Evolutionary conservation across 2,888 invertebrate genomes (phyloP).

Genomic region (Eulithis testata): DNA sequence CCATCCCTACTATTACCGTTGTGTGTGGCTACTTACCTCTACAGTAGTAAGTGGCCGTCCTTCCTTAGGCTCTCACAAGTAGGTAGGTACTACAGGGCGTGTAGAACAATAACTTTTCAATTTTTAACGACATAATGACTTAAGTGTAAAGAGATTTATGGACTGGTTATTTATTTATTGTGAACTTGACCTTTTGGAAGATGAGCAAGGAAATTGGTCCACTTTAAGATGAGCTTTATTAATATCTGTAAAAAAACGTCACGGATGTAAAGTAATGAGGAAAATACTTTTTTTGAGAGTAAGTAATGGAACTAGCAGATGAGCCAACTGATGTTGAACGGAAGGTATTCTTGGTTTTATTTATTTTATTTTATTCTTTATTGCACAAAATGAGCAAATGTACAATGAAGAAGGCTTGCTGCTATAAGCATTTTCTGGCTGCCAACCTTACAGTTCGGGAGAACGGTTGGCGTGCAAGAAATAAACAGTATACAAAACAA

Average conservation of each 20-base stretch:
- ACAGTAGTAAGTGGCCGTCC: constrained; percentile 40
- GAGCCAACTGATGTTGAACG: too few relatives aligned
- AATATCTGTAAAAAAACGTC: not conserved
- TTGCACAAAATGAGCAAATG: too few relatives aligned
- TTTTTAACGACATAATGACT: constrained; percentile 36
- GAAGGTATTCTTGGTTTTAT: too few relatives aligned
- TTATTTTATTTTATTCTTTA: too few relatives aligned
- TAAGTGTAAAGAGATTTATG: constrained; percentile 33
- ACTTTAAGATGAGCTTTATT: constrained; percentile 8
- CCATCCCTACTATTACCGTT: constrained; percentile 24
- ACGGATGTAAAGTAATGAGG: too few relatives aligned
- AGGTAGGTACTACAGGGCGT: constrained; percentile 25
- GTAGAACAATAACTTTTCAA: constrained; percentile 33
- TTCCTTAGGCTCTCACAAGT: constrained; percentile 45
- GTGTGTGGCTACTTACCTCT: constrained; percentile 18
- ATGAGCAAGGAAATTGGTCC: constrained; percentile 32
- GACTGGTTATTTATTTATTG: constrained; percentile 27
- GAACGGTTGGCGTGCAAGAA: too few relatives aligned
- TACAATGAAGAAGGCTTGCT: too few relatives aligned
- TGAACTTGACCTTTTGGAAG: constrained; percentile 29
- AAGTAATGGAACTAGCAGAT: too few relatives aligned
- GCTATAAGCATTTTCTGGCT: too few relatives aligned
- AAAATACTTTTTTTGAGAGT: too few relatives aligned
- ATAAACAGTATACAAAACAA: too few relatives aligned
- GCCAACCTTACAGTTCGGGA: too few relatives aligned